Conservation (phyloP, 1,140 invertebrate species). For the Zaprionus gabonicus region DNA sequence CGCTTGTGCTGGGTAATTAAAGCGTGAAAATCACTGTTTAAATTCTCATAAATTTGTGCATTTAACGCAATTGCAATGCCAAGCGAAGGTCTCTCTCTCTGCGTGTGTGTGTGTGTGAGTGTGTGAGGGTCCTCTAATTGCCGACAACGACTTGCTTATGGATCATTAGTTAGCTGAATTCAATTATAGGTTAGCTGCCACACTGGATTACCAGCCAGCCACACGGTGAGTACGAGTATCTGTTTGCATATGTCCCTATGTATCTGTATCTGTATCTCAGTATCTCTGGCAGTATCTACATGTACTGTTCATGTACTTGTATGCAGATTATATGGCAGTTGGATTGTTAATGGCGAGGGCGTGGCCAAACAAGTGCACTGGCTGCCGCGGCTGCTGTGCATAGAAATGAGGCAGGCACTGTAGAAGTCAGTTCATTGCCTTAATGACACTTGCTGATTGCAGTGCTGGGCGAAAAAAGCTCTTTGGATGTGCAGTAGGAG, state of each 20-base stretch:
- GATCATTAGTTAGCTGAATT: constrained; percentile 65
- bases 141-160: constrained; percentile 51
- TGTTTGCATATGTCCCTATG: constrained; percentile 23
- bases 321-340: constrained; percentile 10
- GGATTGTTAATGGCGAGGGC: constrained; percentile 56
- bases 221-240: constrained; percentile 67
- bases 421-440: constrained; percentile 2
- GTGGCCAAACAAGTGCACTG: constrained; percentile 44
- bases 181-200: constrained; percentile 66
- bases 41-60: constrained; percentile 83
- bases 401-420: constrained; percentile 9
- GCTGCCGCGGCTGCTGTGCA: constrained; percentile 10
- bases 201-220: constrained; percentile 49
- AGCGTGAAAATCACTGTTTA: constrained; percentile 84
- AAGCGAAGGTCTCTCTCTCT: constrained; percentile 15
- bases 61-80: constrained; percentile 70
- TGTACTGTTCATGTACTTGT: background rate
- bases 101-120: constrained; percentile 14
- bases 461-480: background rate
- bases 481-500: background rate
- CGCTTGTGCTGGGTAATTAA: constrained; percentile 70
- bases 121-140: constrained; percentile 36
- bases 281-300: background rate
- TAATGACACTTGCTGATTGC: constrained; percentile 19
- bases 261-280: background rate